Percentiles rank a stretch among this genome's conserved stretches.
Conservation (phyloP, 1,140 invertebrate species). For the Monomorium pharaonis region DNA sequence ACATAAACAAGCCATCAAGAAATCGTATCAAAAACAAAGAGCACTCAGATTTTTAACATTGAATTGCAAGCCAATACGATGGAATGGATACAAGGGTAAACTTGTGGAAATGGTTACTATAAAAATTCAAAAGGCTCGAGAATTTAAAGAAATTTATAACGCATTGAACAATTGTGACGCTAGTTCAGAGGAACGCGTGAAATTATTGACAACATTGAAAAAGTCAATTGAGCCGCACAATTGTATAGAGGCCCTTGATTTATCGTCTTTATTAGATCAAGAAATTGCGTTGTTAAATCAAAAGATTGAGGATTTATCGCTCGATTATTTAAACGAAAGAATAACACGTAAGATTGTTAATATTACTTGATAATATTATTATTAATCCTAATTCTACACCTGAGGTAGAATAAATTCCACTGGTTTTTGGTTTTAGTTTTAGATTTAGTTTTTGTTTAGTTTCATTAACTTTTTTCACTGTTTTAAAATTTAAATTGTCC, state of each 20-base stretch:
- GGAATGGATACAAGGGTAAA: slow-evolving; percentile 87
- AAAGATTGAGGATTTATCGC: slow-evolving; percentile 82
- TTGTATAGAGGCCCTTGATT: slow-evolving; percentile 85
- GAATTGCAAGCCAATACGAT: slow-evolving; percentile 87
- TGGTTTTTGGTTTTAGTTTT: no score
- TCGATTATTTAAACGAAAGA: slow-evolving; percentile 87
- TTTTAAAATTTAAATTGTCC: no score
- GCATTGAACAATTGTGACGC: slow-evolving; percentile 84
- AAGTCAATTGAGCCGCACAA: slow-evolving; percentile 85
- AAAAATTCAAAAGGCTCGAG: slow-evolving; percentile 88
- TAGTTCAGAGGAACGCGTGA: slow-evolving; percentile 85
- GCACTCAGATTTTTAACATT: slow-evolving; percentile 87
- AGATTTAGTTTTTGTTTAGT: no score
- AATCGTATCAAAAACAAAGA: slow-evolving; percentile 85
- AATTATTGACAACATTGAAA: slow-evolving; percentile 86
- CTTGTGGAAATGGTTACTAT: slow-evolving; percentile 88
- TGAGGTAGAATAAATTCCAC: no score
- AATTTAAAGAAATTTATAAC: slow-evolving; percentile 87
- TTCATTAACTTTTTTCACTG: no score
- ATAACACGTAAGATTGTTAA: slow-evolving; percentile 79
- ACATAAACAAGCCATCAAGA: slow-evolving; percentile 86
- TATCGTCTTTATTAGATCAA: slow-evolving; percentile 87
- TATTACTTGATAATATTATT: not conserved
- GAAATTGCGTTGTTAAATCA: slow-evolving; percentile 86
- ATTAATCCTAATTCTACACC: no score